A percentile compares a stretch with the other conserved stretches of the same genome.
Conservation (phyloP, 2,888 invertebrate genomes). For the Synergus japonicus region DNA sequence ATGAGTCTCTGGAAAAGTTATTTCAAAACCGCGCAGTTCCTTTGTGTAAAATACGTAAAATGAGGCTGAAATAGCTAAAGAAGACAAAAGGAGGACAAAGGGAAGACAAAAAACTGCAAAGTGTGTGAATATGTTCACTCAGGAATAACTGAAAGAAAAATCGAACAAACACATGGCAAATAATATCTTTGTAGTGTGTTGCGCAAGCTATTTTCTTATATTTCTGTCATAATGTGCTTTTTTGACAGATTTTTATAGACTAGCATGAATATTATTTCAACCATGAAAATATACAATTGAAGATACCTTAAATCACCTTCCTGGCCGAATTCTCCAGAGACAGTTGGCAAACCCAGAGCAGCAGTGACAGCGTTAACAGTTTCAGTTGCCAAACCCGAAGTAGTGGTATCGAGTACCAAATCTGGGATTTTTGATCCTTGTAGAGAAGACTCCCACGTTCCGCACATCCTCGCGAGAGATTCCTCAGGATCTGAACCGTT, state of each 20-base stretch:
- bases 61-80: not conserved
- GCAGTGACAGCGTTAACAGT: conserved; percentile 91
- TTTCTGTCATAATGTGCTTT: too few relatives aligned
- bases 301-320: conserved; percentile 83
- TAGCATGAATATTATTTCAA: not conserved
- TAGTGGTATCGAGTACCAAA: conserved; percentile 89
- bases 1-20: not conserved
- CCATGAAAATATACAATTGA: conserved; percentile 74
- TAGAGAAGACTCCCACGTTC: conserved; percentile 64
- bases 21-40: not conserved
- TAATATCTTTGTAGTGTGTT: not conserved
- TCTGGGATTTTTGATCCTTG: conserved; percentile 85
- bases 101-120: not conserved
- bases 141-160: not conserved
- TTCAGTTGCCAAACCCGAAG: conserved; percentile 89
- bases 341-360: conserved; percentile 88
- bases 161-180: not conserved
- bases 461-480: conserved; percentile 66
- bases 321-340: conserved; percentile 92
- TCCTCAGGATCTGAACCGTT: conserved; percentile 64
- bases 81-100: not conserved
- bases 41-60: not conserved
- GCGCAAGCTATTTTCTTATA: too few relatives aligned
- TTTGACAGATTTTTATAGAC: too few relatives aligned
- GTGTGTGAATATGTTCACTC: not conserved